Percentiles rank a stretch among this genome's conserved stretches.
Conservation (phyloP, 2,113 vertebrate genomes). For the Toxotes chatareus region DNA sequence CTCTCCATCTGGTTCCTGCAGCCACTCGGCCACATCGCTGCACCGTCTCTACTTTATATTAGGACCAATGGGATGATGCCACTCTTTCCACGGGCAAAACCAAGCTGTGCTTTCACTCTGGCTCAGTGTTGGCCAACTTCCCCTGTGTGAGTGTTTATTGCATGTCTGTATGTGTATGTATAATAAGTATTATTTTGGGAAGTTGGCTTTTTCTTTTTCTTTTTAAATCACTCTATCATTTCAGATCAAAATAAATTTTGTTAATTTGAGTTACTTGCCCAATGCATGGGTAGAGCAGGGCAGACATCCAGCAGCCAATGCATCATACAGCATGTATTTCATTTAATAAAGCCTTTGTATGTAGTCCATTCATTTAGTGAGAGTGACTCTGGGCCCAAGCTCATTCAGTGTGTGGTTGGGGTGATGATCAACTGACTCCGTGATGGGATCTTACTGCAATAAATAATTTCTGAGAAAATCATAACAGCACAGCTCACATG, state of each 20-base stretch:
- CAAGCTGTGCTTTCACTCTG: constrained; percentile 36
- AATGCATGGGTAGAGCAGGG: neutral
- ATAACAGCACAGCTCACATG: constrained; percentile 1
- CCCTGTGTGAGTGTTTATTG: neutral
- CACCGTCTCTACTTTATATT: constrained; percentile 35
- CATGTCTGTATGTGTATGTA: constrained; percentile 12
- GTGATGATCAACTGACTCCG: constrained; percentile 15
- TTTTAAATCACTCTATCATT: constrained; percentile 12
- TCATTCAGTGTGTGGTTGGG: neutral
- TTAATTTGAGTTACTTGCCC: constrained; percentile 33
- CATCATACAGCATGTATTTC: constrained; percentile 24
- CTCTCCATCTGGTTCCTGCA: constrained; percentile 43
- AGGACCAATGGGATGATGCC: constrained; percentile 46
- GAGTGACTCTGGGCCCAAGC: neutral
- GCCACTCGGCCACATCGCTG: constrained; percentile 16
- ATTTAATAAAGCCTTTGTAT: constrained; percentile 51
- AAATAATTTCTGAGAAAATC: constrained; percentile 45
- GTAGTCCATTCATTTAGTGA: constrained; percentile 5
- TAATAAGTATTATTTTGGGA: constrained; percentile 1
- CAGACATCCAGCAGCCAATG: constrained; percentile 34
- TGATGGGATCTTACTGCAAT: constrained; percentile 45
- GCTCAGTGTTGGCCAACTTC: constrained; percentile 16
- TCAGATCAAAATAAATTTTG: constrained; percentile 34
- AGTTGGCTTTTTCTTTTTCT: constrained; percentile 18
- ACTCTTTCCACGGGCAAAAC: constrained; percentile 60